Percentiles rank a stretch among this genome's conserved stretches.
These are phyloP conservation scores for Odontophorus gujanensis DNA, from an alignment of 2,113 vertebrate genomes.

Conservation along the genomic window DNA sequence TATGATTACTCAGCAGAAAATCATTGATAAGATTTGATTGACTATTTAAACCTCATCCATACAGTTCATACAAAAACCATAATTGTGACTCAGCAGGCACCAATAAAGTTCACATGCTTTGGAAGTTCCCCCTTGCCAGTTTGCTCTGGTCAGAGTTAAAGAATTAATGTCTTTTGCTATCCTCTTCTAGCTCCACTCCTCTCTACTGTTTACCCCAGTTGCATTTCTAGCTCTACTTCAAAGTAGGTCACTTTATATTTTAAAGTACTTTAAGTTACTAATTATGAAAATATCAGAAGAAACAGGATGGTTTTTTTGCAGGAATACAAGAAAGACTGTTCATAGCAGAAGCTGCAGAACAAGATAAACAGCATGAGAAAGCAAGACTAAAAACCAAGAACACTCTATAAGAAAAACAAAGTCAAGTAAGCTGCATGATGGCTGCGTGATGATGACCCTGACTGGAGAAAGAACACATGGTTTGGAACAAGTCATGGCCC, in stretches of 20 bases:
- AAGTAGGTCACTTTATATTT: neutral
- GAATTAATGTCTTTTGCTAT: neutral
- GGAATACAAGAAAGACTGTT: too few relatives aligned
- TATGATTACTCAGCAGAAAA: neutral
- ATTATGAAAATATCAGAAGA: neutral
- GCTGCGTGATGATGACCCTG: too few relatives aligned
- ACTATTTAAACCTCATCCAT: neutral
- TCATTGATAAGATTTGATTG: neutral
- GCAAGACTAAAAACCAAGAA: too few relatives aligned
- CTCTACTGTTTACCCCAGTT: neutral
- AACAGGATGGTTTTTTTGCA: neutral
- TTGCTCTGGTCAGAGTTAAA: neutral
- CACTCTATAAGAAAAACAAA: too few relatives aligned
- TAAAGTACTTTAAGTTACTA: neutral
- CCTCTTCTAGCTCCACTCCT: neutral
- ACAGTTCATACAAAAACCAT: neutral
- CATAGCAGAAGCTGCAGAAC: too few relatives aligned
- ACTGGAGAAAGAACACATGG: too few relatives aligned
- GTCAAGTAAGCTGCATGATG: too few relatives aligned
- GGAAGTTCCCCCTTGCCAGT: neutral
- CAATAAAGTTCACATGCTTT: neutral
- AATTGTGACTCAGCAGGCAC: neutral
- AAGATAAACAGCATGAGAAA: too few relatives aligned
- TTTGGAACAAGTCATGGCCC: too few relatives aligned
- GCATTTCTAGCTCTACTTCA: neutral